Conservation (phyloP, 2,888 invertebrate species). For the Stegophylla sp. region DNA sequence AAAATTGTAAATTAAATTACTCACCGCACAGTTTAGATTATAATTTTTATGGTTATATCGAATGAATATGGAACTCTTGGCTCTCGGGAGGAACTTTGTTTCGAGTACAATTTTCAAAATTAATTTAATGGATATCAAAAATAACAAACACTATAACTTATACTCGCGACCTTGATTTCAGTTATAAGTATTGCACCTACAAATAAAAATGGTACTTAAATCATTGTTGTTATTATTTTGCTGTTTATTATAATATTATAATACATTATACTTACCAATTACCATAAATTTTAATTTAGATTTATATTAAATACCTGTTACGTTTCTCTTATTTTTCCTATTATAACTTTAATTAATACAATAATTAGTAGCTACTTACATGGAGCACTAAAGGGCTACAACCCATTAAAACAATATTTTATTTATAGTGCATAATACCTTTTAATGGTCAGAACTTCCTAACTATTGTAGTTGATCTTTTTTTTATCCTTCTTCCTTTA, state of each 20-base stretch:
- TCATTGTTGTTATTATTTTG: not conserved
- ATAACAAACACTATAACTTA: not conserved
- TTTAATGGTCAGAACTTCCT: no score
- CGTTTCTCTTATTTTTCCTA: no score
- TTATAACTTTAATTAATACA: no score
- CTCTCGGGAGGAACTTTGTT: not conserved
- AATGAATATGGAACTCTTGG: not conserved
- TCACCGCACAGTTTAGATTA: slow-evolving; percentile 27
- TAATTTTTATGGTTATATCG: not conserved
- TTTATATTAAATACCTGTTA: no score
- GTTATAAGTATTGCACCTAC: not conserved
- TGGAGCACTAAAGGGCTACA: no score
- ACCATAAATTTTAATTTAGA: no score
- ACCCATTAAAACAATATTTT: no score
- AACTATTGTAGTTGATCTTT: no score
- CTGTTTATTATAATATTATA: not conserved
- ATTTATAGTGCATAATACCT: no score
- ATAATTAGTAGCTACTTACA: no score
- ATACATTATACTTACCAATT: no score
- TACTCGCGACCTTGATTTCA: not conserved
- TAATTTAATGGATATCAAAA: not conserved
- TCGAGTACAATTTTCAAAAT: slow-evolving; percentile 1
- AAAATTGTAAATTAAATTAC: slow-evolving; percentile 16
- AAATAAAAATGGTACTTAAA: not conserved
- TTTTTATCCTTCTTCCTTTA: no score